phyloP scores from a whole-genome alignment of 2,797 vertebrate genomes.

The Chelidonichthys spinosus region DNA sequence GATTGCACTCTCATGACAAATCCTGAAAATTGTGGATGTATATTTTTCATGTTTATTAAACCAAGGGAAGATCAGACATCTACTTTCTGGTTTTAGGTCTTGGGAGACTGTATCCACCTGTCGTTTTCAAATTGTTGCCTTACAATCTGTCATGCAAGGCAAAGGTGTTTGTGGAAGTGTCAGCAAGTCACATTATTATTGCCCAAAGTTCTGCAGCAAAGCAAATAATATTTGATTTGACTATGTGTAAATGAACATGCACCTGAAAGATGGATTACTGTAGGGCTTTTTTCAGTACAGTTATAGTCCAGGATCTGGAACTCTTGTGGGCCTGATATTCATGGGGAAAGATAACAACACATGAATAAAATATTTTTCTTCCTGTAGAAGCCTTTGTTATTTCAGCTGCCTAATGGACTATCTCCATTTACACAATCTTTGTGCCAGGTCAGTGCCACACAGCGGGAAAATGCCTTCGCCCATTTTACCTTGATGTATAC shows the following conservation, averaged over 20 bases:
- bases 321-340: conserved; percentile 1
- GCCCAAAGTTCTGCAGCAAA: neutral
- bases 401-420: conserved; percentile 37
- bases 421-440: conserved; percentile 59
- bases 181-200: neutral
- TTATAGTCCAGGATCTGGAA: neutral
- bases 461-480: conserved; percentile 31
- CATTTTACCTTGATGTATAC: conserved; percentile 32
- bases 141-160: neutral
- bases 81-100: neutral
- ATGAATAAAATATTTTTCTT: conserved; percentile 14
- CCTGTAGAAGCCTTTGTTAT: conserved; percentile 38
- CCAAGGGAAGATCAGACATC: neutral
- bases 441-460: conserved; percentile 31
- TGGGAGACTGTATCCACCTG: too few species aligned
- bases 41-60: neutral
- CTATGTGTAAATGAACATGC: neutral
- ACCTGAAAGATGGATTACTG: neutral
- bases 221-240: neutral
- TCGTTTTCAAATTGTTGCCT: neutral
- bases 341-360: conserved; percentile 4
- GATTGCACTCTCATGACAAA: neutral
- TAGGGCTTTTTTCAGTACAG: neutral
- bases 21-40: neutral
- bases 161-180: neutral